Conservation (phyloP, 1,140 invertebrate genomes). For the Bombus ignitus region DNA sequence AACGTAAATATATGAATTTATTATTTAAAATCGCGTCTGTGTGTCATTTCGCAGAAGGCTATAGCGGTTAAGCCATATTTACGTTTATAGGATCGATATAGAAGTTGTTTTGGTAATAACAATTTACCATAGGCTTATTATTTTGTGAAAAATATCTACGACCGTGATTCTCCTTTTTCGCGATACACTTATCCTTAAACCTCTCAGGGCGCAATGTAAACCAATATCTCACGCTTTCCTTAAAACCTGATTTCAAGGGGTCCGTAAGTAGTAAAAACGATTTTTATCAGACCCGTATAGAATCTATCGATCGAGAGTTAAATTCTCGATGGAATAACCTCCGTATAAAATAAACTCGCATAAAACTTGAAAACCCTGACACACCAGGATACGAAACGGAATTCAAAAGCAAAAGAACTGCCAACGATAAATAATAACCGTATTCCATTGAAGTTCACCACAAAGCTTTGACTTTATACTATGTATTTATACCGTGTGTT, state of each 20-base stretch:
- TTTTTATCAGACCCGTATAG: background rate
- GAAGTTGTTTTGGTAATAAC: background rate
- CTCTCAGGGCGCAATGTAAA: background rate
- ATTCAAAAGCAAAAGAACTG: background rate
- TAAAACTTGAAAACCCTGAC: constrained; percentile 11
- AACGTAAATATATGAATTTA: background rate
- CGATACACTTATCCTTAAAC: background rate
- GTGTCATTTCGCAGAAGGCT: background rate
- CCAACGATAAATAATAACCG: constrained; percentile 15
- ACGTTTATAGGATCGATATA: constrained; percentile 13
- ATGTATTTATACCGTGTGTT: background rate
- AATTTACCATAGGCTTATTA: background rate
- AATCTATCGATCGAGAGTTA: background rate
- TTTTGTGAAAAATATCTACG: background rate
- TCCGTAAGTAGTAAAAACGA: background rate
- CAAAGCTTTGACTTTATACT: background rate
- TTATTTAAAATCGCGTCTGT: background rate
- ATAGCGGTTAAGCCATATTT: background rate
- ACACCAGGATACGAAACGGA: background rate
- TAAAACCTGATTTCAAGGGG: background rate
- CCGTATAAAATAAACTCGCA: background rate
- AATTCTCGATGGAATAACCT: background rate
- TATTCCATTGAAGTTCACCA: background rate
- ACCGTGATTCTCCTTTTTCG: background rate
- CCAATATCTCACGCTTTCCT: background rate